Evolutionary conservation across 2,113 vertebrate genomes (phyloP), one percentile per base, ranked within the genome.

Genomic region (Mirza zaza): DNA sequence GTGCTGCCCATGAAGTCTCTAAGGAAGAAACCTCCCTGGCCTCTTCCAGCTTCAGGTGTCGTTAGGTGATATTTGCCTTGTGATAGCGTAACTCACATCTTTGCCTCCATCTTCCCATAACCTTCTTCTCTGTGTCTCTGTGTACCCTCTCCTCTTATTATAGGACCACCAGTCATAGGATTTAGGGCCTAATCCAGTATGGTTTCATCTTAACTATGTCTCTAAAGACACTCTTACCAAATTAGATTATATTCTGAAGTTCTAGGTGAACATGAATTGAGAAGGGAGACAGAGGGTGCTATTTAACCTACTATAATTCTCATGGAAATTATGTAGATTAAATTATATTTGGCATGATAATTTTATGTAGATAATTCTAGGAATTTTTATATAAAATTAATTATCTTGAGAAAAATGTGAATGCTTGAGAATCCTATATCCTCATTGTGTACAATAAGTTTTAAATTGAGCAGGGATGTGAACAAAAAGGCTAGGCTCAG

Each of bases 261-360:
- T 82, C 21, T 48, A 42, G 2, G 32, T 73, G 11, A 7, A 68
- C 0, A 36, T 39, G 25, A 73, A 55, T 57, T 27, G 32, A 23
- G 8, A 25, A 29, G 55, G 0, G 61, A 2, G 1, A 4, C 17
- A 14, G n/a, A 8, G 0, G 8, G 8, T 0, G 10, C 5, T 32
- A 42, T 52, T 45, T 29, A 45, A 79, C 2, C 15, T 68, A 45
- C 36, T n/a, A 27, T 0, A 20, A 1, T 67, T 32, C 13, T 80
- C 13, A 23, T 76, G n/a, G 34, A 95, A 65, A 84, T 83, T 52
- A 50, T 36, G 52, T 7, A 71, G 4, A 52, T 81, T 68, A 34
- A 76, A 71, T 83, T 79, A 77, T 34, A 73, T 73, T 88, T 48
- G 15, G 27, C 18, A 85, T 68, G 10, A 11, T 15, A 70, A 90